Evolutionary conservation across 2,888 invertebrate genomes (phyloP).

Genomic region (Drosophila lutescens): DNA sequence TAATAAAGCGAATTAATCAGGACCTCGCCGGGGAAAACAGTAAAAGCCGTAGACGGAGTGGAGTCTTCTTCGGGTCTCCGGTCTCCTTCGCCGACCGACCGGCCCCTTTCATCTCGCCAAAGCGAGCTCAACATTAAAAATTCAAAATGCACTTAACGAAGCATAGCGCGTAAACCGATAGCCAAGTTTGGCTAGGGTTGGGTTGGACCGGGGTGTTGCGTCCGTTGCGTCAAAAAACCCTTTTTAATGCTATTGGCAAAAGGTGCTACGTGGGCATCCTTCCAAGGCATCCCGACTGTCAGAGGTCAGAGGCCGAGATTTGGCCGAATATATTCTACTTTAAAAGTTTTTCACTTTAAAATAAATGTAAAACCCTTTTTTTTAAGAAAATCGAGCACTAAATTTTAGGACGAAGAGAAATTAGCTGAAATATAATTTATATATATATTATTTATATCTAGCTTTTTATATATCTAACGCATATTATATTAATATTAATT

Average conservation of each 20-base stretch:
- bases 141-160: slow-evolving; percentile 78
- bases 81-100: slow-evolving; percentile 8
- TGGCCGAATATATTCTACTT: not conserved
- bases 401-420: no score
- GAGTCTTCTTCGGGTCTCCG: not conserved
- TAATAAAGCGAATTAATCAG: slow-evolving; percentile 75
- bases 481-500: no score
- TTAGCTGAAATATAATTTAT: no score
- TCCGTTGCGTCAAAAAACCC: slow-evolving; percentile 13
- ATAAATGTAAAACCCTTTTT: no score
- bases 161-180: slow-evolving; percentile 78
- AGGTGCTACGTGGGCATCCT: slow-evolving; percentile 10
- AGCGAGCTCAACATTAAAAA: slow-evolving; percentile 65
- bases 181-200: slow-evolving; percentile 45
- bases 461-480: no score
- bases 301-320: not conserved
- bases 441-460: no score
- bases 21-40: slow-evolving; percentile 18
- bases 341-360: not conserved
- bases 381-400: no score
- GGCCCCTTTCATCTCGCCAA: slow-evolving; percentile 15
- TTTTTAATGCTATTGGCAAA: slow-evolving; percentile 19
- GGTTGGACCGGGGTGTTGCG: slow-evolving; percentile 18
- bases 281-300: slow-evolving; percentile 8
- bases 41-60: not conserved